Base-by-base conservation (phyloP, 2,888 invertebrate species). In the Trimorus sp. region DNA sequence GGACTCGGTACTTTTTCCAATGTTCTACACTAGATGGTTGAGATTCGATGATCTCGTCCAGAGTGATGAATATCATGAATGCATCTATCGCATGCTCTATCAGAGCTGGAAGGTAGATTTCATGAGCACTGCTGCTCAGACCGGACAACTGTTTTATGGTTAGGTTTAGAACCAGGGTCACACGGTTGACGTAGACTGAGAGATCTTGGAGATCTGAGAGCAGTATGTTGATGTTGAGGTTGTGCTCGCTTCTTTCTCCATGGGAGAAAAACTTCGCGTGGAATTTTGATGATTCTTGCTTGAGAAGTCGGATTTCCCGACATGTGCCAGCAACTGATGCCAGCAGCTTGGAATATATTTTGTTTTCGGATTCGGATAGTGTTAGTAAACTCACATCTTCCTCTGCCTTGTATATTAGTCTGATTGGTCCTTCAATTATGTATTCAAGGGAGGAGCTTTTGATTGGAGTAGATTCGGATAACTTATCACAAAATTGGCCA, bases 301-400 rank as follows among this genome's bases (percentile, higher is more conserved):
- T 94, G 14, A 98, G 92, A 68, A 93, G 90, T 70, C 94, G 92
- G 78, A 97, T 94, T 93, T 98, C 98, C 85, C 94, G 93, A 91
- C 96, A 97, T 1, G 97, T 92, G 8, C 96, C 94, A 14, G 96
- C 94, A 77, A 98, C 94, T 0, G 97, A 96, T 53, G 96, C 94
- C 8, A 98, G 92, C 58, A 97, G 94, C 92, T 96, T 95, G 45
- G 95, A 95, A 86, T 98, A 93, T 62, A 95, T 92, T 89, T 95
- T 96, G 89, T 97, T 97, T 91, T 98, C 97, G 36, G 97, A 96
- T 84, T 96, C 95, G 11, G 96, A 94, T 79, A 98, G 91, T 84
- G 96, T 94, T 42, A 95, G 92, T 42, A 96, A 90, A 5, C 94
- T 93, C 12, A 95, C 92, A 84, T 94, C 93, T 91, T 97, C 97